A percentile compares a stretch with the other conserved stretches of the same genome.
Conservation (phyloP, 1,140 invertebrate species). For the Rhopalosiphum padi region DNA sequence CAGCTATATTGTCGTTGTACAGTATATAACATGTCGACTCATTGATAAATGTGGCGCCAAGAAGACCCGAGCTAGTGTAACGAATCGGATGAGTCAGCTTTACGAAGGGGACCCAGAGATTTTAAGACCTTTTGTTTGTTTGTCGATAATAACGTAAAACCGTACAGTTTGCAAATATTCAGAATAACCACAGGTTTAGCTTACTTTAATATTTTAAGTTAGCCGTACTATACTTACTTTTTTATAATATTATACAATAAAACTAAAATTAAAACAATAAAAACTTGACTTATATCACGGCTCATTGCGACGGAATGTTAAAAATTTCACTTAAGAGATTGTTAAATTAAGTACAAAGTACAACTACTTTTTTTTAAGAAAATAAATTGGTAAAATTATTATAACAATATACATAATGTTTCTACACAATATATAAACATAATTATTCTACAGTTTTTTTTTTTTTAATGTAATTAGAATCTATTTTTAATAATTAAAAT, state of each 20-base stretch:
- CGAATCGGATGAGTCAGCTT: constrained; percentile 20
- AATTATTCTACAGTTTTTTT: too few relatives aligned
- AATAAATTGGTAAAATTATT: too few relatives aligned
- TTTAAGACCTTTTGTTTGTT: not conserved
- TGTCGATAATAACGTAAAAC: not conserved
- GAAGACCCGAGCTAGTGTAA: not conserved
- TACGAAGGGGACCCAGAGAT: not conserved
- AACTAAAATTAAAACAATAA: not conserved
- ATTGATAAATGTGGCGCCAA: constrained; percentile 33
- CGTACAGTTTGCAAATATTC: not conserved
- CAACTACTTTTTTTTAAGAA: too few relatives aligned
- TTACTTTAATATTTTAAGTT: not conserved
- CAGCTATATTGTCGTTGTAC: not conserved
- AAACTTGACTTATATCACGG: not conserved
- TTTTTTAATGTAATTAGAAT: too few relatives aligned
- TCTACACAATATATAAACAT: too few relatives aligned
- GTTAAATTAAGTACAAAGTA: too few relatives aligned
- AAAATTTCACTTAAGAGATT: not conserved
- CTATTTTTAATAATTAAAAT: too few relatives aligned
- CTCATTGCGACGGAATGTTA: too few relatives aligned
- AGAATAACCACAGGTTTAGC: not conserved
- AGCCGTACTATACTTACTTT: too few relatives aligned
- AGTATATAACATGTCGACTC: not conserved
- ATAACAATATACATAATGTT: not conserved
- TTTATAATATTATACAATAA: too few relatives aligned